Conservation (phyloP, 2,797 vertebrate species). For the Acrossocheilus wenchowensis region DNA sequence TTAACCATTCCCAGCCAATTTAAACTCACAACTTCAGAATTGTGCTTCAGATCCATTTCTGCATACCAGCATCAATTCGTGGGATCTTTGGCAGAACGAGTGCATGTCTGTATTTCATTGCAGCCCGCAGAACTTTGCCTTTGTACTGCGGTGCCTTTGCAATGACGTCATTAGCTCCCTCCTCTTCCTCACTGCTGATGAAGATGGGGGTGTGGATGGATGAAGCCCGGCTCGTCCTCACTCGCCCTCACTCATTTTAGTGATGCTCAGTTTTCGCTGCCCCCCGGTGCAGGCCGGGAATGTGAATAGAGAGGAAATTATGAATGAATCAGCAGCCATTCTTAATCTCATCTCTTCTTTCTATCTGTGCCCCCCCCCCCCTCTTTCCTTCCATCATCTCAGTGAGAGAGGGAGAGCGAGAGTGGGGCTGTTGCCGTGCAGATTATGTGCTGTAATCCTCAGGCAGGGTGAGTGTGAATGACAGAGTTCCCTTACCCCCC, state of each 20-base stretch:
- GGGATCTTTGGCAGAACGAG: background rate
- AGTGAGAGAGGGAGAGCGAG: background rate
- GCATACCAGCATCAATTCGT: background rate
- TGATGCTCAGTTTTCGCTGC: slow-evolving; percentile 16
- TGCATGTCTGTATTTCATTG: background rate
- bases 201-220: slow-evolving; percentile 33
- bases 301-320: slow-evolving; percentile 68
- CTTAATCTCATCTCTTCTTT: slow-evolving; percentile 63
- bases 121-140: slow-evolving; percentile 45
- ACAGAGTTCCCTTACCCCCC: slow-evolving; percentile 53
- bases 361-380: slow-evolving; percentile 1
- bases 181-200: slow-evolving; percentile 50
- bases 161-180: slow-evolving; percentile 56
- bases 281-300: slow-evolving; percentile 27
- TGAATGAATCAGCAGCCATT: slow-evolving; percentile 78
- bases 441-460: slow-evolving; percentile 82
- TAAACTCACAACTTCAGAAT: background rate
- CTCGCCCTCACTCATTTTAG: background rate
- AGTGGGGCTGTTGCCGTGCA: slow-evolving; percentile 78
- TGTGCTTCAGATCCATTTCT: background rate
- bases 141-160: slow-evolving; percentile 49
- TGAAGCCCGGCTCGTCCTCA: slow-evolving; percentile 5
- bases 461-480: slow-evolving; percentile 70
- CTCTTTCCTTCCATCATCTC: slow-evolving; percentile 28
- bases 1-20: background rate